phyloP scores from a whole-genome alignment of 2,888 invertebrate species.

The Chrysolina americana region DNA sequence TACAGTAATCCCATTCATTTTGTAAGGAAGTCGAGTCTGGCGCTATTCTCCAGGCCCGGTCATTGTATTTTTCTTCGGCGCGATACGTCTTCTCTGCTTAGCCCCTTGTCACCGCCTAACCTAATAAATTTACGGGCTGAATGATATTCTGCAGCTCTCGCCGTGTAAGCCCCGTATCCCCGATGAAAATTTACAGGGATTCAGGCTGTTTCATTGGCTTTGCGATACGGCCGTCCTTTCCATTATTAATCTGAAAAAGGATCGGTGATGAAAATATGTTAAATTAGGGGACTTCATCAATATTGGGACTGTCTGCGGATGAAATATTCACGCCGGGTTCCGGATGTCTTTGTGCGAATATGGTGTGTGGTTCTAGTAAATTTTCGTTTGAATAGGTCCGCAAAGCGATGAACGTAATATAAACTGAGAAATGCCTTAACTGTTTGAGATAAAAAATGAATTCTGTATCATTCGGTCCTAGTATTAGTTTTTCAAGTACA shows the following conservation, averaged over 20 bases:
- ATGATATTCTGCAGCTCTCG: slow-evolving; percentile 52
- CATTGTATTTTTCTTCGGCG: slow-evolving; percentile 67
- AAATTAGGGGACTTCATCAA: slow-evolving; percentile 12
- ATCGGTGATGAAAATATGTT: slow-evolving; percentile 16
- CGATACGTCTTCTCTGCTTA: slow-evolving; percentile 68
- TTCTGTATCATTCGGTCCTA: no score
- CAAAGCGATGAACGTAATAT: no score
- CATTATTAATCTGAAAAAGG: slow-evolving; percentile 22
- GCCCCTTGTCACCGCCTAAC: slow-evolving; percentile 68
- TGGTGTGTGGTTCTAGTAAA: not conserved
- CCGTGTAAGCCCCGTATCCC: slow-evolving; percentile 24
- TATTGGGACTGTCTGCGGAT: slow-evolving; percentile 6
- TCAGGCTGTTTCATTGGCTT: slow-evolving; percentile 36
- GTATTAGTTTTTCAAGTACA: no score
- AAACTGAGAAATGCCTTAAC: no score
- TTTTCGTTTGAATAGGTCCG: no score
- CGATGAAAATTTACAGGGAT: slow-evolving; percentile 44
- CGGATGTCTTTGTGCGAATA: not conserved
- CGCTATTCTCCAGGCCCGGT: slow-evolving; percentile 58
- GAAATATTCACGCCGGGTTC: not conserved
- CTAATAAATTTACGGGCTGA: slow-evolving; percentile 69
- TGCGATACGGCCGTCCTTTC: slow-evolving; percentile 21
- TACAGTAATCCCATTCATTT: slow-evolving; percentile 56
- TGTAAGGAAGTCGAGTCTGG: slow-evolving; percentile 52
- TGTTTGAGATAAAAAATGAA: no score